Evolutionary conservation across 2,888 invertebrate genomes (phyloP).

Genomic region (Pilophorus perplexus): DNA sequence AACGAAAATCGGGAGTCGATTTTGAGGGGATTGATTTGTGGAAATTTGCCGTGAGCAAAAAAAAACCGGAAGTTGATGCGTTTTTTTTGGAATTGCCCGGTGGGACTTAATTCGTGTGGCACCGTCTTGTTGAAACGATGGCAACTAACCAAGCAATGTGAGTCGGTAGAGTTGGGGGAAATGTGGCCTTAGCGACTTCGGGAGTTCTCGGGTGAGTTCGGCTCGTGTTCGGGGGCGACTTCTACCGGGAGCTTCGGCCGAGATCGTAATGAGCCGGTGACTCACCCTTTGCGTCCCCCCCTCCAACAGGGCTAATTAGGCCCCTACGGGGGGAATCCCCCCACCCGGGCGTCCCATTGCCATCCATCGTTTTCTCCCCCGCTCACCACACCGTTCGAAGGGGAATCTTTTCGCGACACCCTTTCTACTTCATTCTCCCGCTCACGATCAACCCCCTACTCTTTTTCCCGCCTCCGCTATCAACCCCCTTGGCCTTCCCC

Average conservation of each 20-base stretch:
- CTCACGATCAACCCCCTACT: not conserved
- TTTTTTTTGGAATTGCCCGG: not conserved
- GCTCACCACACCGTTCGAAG: not conserved
- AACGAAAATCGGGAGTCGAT: not conserved
- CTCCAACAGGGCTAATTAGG: conserved; percentile 28
- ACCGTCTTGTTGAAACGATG: conserved; percentile 31
- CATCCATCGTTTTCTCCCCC: conserved; percentile 12
- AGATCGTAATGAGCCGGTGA: conserved; percentile 38
- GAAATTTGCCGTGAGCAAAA: too few relatives aligned
- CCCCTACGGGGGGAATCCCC: conserved; percentile 10
- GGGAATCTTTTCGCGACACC: not conserved
- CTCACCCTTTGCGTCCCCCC: conserved; percentile 26
- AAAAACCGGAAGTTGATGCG: conserved; percentile 8
- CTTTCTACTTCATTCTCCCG: not conserved
- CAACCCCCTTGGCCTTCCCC: not conserved
- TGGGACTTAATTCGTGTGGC: conserved; percentile 15
- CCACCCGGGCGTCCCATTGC: not conserved
- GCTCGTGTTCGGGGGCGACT: conserved; percentile 15
- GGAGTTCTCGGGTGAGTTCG: not conserved
- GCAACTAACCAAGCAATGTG: conserved; percentile 39
- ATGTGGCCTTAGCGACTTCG: conserved; percentile 23
- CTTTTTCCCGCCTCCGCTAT: not conserved
- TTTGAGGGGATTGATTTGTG: not conserved
- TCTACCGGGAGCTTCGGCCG: conserved; percentile 36
- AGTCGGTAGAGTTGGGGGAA: conserved; percentile 17